Percentiles rank a stretch among this genome's conserved stretches.
Conservation (phyloP, 2,797 vertebrate genomes). For the Clarias platycephalus region DNA sequence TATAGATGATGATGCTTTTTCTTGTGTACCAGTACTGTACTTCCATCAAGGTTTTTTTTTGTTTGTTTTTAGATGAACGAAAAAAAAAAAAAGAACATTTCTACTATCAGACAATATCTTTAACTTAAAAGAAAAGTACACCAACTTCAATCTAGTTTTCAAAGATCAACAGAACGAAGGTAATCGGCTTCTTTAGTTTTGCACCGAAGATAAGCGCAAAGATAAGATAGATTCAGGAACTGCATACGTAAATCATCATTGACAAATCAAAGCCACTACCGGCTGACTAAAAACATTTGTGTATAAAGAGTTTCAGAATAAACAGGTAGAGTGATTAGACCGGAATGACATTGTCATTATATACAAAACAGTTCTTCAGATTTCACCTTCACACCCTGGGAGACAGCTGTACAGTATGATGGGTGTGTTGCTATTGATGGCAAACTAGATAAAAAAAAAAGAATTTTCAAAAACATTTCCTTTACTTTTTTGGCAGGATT, state of each 20-base stretch:
- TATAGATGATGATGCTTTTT: no score
- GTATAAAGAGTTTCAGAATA: neutral
- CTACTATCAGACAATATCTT: neutral
- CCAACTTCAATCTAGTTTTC: no score
- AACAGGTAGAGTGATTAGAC: neutral
- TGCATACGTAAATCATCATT: neutral
- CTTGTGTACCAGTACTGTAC: neutral
- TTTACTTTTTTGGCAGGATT: neutral
- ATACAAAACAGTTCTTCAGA: neutral
- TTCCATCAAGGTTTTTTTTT: neutral
- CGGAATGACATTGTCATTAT: neutral
- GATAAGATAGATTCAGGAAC: no score
- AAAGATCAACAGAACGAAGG: neutral
- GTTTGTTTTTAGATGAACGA: neutral
- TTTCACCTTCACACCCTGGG: neutral
- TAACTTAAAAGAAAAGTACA: no score
- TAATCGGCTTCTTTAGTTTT: neutral
- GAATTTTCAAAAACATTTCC: neutral
- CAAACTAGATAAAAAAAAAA: neutral
- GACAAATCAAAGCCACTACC: neutral
- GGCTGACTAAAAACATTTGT: neutral
- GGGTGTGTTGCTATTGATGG: no score
- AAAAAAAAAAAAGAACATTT: neutral
- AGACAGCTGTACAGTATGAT: neutral
- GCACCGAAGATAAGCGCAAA: neutral